A percentile compares a stretch with the other conserved stretches of the same genome.
Conservation (phyloP, 2,888 invertebrate species). For the Eupeodes latifasciatus region DNA sequence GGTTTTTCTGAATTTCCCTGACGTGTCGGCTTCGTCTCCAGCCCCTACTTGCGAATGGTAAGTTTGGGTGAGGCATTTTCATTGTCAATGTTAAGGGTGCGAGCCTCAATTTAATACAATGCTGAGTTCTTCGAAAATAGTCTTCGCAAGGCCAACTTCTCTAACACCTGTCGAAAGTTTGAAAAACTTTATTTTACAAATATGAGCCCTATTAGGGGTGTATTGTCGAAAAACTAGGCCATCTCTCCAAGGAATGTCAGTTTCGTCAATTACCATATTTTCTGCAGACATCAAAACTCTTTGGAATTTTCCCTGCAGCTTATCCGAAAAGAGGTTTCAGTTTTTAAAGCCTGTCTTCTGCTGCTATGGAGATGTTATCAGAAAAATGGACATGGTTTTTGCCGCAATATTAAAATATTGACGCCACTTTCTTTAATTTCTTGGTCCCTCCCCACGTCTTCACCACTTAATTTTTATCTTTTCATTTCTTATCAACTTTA, state of each 20-base stretch:
- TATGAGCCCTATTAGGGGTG: constrained; percentile 65
- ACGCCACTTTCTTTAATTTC: constrained; percentile 17
- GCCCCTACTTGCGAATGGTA: too few species aligned
- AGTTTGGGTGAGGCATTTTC: too few species aligned
- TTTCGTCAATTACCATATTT: constrained; percentile 24
- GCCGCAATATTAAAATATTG: too few species aligned
- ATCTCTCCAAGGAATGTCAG: constrained; percentile 46
- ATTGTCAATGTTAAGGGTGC: too few species aligned
- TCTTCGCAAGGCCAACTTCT: too few species aligned
- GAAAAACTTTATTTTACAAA: constrained; percentile 63
- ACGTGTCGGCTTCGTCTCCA: too few species aligned
- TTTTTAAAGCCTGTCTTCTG: not conserved
- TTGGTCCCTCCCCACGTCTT: not conserved
- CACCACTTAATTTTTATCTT: not conserved
- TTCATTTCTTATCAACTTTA: not conserved
- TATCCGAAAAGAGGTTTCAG: constrained; percentile 1
- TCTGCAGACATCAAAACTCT: constrained; percentile 49
- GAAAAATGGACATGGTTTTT: constrained; percentile 61
- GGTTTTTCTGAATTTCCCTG: too few species aligned
- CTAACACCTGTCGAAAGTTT: too few species aligned
- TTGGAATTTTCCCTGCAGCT: constrained; percentile 59
- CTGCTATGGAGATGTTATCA: constrained; percentile 42
- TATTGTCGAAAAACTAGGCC: constrained; percentile 70
- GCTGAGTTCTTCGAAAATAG: too few species aligned
- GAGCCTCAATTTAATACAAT: too few species aligned